A percentile compares a stretch with the other conserved stretches of the same genome.
These are phyloP conservation scores for Agapornis canus DNA, from an alignment of 2,797 vertebrate genomes.

Conservation along the genomic window DNA sequence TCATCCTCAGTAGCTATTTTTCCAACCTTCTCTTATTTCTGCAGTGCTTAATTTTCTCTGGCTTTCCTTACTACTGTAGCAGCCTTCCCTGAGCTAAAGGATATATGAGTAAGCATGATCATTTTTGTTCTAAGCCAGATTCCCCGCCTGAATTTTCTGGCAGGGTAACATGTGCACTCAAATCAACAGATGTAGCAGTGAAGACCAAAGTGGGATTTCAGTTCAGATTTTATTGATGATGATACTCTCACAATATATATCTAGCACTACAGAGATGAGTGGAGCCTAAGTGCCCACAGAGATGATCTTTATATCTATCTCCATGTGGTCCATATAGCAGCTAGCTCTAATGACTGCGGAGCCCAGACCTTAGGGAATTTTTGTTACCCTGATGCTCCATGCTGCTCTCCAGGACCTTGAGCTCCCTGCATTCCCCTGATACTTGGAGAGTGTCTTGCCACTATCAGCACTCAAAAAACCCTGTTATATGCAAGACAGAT, in stretches of 20 bases:
- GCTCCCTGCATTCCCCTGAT: neutral
- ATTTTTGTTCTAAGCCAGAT: neutral
- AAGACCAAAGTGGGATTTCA: slow-evolving; percentile 16
- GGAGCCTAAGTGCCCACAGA: neutral
- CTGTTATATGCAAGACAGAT: neutral
- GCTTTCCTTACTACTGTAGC: neutral
- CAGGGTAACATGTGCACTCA: neutral
- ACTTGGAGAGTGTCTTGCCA: neutral
- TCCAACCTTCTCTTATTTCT: neutral
- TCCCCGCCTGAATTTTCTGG: neutral
- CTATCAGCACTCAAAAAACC: neutral
- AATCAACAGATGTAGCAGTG: neutral
- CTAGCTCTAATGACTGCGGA: neutral
- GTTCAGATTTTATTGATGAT: slow-evolving; percentile 17
- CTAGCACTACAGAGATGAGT: neutral
- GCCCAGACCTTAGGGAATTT: neutral
- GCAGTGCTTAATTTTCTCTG: neutral
- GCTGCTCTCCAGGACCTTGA: neutral
- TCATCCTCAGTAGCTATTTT: neutral
- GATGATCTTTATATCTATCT: neutral
- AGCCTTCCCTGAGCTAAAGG: neutral
- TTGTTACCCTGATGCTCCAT: neutral
- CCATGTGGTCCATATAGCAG: neutral
- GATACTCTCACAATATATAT: neutral
- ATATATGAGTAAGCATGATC: neutral